phyloP scores from a whole-genome alignment of 35 echinoderm and acorn worm genomes.

The Ptychodera flava region DNA sequence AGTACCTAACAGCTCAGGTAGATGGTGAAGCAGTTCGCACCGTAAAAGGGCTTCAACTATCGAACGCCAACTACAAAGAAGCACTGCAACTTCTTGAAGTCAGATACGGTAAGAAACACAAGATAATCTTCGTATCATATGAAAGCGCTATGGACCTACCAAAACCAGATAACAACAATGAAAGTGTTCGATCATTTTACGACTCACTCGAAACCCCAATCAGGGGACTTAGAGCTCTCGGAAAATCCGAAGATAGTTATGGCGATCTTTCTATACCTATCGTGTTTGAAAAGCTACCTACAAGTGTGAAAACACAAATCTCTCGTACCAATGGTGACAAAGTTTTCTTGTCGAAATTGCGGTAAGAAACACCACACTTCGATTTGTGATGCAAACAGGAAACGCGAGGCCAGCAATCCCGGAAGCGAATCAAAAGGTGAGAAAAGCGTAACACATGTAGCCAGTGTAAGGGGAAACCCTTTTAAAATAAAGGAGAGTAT shows the following conservation, averaged over 20 bases:
- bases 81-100: background rate
- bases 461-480: too few species aligned
- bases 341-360: too few species aligned
- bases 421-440: too few species aligned
- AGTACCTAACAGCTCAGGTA: background rate
- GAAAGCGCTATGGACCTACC: background rate
- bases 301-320: background rate
- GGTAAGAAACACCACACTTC: too few species aligned
- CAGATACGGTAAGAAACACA: background rate
- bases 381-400: too few species aligned
- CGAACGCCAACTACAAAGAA: background rate
- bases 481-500: too few species aligned
- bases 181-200: background rate
- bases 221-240: background rate
- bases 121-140: background rate
- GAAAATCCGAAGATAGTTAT: background rate
- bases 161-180: background rate
- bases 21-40: background rate
- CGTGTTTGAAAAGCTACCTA: background rate
- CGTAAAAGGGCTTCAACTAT: background rate
- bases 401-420: too few species aligned
- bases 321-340: background rate
- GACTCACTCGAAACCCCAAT: background rate
- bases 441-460: too few species aligned
- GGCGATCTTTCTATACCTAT: background rate